A percentile compares a stretch with the other conserved stretches of the same genome.
These are phyloP conservation scores for Pimephales promelas DNA, from an alignment of 2,113 vertebrate genomes.

Conservation along the genomic window DNA sequence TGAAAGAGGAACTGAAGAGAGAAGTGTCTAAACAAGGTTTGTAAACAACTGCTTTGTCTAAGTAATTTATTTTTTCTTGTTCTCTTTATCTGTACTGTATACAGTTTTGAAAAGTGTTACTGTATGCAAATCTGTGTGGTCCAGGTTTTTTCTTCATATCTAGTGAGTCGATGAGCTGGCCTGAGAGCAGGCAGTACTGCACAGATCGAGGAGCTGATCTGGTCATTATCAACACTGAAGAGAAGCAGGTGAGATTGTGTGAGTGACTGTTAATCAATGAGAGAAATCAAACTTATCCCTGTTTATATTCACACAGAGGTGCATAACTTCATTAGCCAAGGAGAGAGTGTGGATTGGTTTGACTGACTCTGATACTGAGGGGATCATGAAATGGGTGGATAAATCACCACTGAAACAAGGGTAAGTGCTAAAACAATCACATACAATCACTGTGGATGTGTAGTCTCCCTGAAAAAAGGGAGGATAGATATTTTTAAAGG, in stretches of 20 bases:
- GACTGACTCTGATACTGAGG: not conserved
- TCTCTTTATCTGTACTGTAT: no score
- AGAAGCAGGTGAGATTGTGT: not conserved
- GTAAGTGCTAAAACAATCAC: not conserved
- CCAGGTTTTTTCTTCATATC: not conserved
- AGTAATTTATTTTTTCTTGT: no score
- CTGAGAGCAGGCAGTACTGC: not conserved
- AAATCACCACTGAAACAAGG: not conserved
- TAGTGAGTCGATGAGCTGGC: not conserved
- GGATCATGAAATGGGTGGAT: not conserved
- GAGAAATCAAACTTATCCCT: not conserved
- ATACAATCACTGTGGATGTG: no score
- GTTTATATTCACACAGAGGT: not conserved
- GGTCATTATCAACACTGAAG: constrained; percentile 1
- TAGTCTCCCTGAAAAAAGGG: no score
- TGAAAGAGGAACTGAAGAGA: not conserved
- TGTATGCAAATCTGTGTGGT: no score
- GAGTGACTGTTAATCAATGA: not conserved
- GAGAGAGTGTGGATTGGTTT: constrained; percentile 11
- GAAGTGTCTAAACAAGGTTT: no score
- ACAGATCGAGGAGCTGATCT: not conserved
- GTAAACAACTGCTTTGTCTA: no score
- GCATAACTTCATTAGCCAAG: not conserved
- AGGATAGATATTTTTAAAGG: no score
- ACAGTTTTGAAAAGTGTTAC: no score